These are phyloP conservation scores for Arrhopalites spinosus DNA, from an alignment of 2,888 invertebrate species.

Conservation along the genomic window DNA sequence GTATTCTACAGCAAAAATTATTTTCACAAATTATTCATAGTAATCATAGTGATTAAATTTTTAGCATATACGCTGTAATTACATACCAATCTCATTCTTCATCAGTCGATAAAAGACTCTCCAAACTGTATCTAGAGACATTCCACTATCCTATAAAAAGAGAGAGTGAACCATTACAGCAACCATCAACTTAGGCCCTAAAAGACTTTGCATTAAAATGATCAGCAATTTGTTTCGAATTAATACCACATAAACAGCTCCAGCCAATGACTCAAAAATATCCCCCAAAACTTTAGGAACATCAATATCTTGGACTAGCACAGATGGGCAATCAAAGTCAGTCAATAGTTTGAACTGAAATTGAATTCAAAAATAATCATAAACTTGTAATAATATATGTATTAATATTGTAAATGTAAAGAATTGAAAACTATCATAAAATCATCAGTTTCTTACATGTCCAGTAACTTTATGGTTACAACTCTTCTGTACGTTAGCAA, in stretches of 20 bases:
- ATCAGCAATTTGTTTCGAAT: no score
- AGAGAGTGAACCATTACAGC: no score
- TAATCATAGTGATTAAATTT: no score
- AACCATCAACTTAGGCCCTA: no score
- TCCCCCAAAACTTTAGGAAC: slow-evolving; percentile 93
- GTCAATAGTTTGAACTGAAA: slow-evolving; percentile 25
- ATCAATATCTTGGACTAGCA: slow-evolving; percentile 69
- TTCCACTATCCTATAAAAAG: slow-evolving; percentile 82
- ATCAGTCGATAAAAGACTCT: slow-evolving; percentile 79
- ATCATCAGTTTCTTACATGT: slow-evolving; percentile 62
- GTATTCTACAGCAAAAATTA: background rate
- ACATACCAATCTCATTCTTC: slow-evolving; percentile 75
- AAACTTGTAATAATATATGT: background rate
- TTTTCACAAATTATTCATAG: background rate
- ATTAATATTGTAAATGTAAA: background rate
- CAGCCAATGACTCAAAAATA: slow-evolving; percentile 87
- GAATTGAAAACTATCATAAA: background rate
- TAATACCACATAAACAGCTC: slow-evolving; percentile 88
- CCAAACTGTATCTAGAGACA: slow-evolving; percentile 77
- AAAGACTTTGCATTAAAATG: no score
- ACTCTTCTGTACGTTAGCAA: slow-evolving; percentile 65
- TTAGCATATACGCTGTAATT: background rate
- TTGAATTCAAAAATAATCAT: background rate
- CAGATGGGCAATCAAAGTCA: slow-evolving; percentile 36
- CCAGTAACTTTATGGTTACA: slow-evolving; percentile 69